Percentiles rank a stretch among this genome's conserved stretches.
Evolutionary conservation across 2,888 invertebrate genomes (phyloP).

Genomic region (Drosophila sordidula): DNA sequence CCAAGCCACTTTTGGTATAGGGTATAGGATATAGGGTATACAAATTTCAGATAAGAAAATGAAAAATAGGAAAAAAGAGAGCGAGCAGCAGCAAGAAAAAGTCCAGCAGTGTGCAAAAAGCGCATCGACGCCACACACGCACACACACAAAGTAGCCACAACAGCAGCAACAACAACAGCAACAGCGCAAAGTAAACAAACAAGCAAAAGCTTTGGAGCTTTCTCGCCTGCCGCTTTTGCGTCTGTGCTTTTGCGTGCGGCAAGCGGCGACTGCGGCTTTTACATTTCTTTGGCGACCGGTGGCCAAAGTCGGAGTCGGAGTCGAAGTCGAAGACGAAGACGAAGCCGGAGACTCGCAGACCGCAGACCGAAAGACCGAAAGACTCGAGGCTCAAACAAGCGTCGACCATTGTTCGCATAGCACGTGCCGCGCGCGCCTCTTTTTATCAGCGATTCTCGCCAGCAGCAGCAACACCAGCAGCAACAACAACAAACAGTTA

Average conservation of each 20-base stretch:
- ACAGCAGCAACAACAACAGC: constrained; percentile 7
- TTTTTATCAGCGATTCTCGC: constrained; percentile 31
- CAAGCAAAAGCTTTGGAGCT: constrained; percentile 55
- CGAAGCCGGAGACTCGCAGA: constrained; percentile 33
- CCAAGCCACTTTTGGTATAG: too few species aligned
- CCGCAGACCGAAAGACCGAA: constrained; percentile 33
- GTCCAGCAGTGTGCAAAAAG: constrained; percentile 68
- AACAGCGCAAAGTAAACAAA: constrained; percentile 34
- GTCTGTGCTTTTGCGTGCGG: constrained; percentile 40
- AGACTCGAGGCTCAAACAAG: constrained; percentile 77
- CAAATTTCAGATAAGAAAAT: constrained; percentile 1
- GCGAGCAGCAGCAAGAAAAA: constrained; percentile 31
- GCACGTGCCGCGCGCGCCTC: constrained; percentile 79
- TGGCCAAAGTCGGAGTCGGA: constrained; percentile 35
- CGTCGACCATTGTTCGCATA: constrained; percentile 83
- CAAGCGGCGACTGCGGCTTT: constrained; percentile 40
- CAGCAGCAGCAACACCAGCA: constrained; percentile 3
- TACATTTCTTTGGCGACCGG: constrained; percentile 72
- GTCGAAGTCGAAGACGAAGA: constrained; percentile 17
- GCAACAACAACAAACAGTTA: constrained; percentile 18
- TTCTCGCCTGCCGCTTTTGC: constrained; percentile 43
- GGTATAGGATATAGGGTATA: not conserved
- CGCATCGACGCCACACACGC: constrained; percentile 47
- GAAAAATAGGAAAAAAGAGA: constrained; percentile 20
- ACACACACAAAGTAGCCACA: constrained; percentile 9